A percentile compares a stretch with the other conserved stretches of the same genome.
phyloP scores from a whole-genome alignment of 2,888 invertebrate species.

The Drosophila borborema region DNA sequence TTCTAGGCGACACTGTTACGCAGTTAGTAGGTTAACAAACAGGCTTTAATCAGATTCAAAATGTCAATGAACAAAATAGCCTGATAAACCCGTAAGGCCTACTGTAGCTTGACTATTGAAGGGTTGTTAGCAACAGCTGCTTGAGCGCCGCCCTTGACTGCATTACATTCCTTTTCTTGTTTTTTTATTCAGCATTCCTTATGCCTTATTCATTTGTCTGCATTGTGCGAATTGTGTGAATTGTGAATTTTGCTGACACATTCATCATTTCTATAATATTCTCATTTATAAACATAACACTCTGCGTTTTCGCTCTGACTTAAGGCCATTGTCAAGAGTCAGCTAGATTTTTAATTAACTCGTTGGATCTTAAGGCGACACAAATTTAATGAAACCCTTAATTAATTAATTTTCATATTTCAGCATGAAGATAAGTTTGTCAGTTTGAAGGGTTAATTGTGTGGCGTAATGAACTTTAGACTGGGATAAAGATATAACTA shows the following conservation, averaged over 20 bases:
- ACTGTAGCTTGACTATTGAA: conserved; percentile 8
- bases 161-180: not conserved
- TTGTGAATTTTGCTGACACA: conserved; percentile 20
- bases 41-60: conserved; percentile 34
- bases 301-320: conserved; percentile 13
- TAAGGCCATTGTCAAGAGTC: conserved; percentile 36
- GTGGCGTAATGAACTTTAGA: not conserved
- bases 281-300: conserved; percentile 36
- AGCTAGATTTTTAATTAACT: conserved; percentile 67
- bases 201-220: conserved; percentile 11
- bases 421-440: not conserved
- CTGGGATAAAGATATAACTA: not conserved
- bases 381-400: conserved; percentile 29
- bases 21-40: conserved; percentile 20
- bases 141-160: conserved; percentile 15
- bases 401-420: conserved; percentile 15
- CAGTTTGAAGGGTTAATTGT: not conserved
- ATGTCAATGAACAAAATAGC: conserved; percentile 27
- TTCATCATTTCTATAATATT: conserved; percentile 29
- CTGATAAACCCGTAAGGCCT: conserved; percentile 11
- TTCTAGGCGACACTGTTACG: conserved; percentile 24
- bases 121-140: conserved; percentile 9
- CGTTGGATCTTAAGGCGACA: conserved; percentile 14
- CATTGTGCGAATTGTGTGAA: not conserved
- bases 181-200: not conserved